phyloP scores from a whole-genome alignment of 1,140 invertebrate species.

The Harlomillsia oculata region DNA sequence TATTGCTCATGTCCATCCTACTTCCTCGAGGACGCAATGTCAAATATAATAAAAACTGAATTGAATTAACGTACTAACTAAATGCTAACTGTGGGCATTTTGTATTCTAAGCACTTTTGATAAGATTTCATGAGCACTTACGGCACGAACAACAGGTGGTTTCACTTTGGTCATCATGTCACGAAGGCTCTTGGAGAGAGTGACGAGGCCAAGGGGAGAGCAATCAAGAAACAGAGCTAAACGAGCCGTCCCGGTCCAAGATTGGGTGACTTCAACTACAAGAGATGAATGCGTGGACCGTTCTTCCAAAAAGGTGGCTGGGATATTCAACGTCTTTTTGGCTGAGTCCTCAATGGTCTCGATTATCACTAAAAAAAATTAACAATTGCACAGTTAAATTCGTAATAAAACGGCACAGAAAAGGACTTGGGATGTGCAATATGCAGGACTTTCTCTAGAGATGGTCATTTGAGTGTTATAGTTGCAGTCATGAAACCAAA shows the following conservation, averaged over 20 bases:
- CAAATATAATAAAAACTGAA: no score
- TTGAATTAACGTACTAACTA: no score
- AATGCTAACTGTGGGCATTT: no score
- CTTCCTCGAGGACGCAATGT: no score
- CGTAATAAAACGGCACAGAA: no score
- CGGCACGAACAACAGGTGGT: slow-evolving; percentile 18
- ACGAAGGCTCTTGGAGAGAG: slow-evolving; percentile 45
- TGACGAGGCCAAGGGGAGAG: slow-evolving; percentile 45
- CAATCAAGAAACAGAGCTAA: slow-evolving; percentile 52
- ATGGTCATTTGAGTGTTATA: no score
- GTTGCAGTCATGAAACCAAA: no score
- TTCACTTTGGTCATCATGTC: slow-evolving; percentile 27
- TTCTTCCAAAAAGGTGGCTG: slow-evolving; percentile 38
- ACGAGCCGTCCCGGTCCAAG: slow-evolving; percentile 42
- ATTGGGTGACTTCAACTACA: slow-evolving; percentile 48
- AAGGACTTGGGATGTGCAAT: no score
- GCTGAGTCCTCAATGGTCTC: slow-evolving; percentile 48
- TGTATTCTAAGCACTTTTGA: no score
- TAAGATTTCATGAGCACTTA: no score
- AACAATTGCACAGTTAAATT: neutral
- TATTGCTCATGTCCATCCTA: no score
- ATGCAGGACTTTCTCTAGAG: no score
- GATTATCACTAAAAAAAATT: slow-evolving; percentile 45
- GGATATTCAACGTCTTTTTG: slow-evolving; percentile 43
- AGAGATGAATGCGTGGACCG: slow-evolving; percentile 45